phyloP scores from a whole-genome alignment of 2,888 invertebrate genomes.

The Trachelus iudaicus region DNA sequence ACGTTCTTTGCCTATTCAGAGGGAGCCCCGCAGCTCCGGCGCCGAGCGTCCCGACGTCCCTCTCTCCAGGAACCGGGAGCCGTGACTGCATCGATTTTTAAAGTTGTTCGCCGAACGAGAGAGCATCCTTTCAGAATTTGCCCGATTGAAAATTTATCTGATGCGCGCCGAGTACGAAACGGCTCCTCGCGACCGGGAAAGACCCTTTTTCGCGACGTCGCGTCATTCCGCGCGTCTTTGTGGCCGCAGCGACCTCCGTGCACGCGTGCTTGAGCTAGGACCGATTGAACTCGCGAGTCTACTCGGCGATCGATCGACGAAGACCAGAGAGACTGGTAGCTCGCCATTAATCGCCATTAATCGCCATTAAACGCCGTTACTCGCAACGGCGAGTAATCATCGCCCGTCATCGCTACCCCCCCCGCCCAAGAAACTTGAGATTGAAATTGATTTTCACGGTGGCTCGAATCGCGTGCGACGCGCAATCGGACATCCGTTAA shows the following conservation, averaged over 20 bases:
- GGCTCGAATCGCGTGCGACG: slow-evolving; percentile 3
- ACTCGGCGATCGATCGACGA: too few relatives aligned
- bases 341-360: too few relatives aligned
- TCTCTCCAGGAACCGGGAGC: slow-evolving; percentile 9
- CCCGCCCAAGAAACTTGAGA: too few relatives aligned
- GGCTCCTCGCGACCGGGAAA: slow-evolving; percentile 8
- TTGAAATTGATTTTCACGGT: neutral
- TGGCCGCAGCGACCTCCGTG: too few relatives aligned
- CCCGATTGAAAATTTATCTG: slow-evolving; percentile 62
- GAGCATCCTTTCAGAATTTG: slow-evolving; percentile 54
- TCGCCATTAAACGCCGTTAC: too few relatives aligned
- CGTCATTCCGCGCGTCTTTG: too few relatives aligned
- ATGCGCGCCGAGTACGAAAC: slow-evolving; percentile 53
- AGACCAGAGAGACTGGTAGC: too few relatives aligned
- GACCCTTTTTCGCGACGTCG: neutral
- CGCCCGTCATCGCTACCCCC: too few relatives aligned
- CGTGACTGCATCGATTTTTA: slow-evolving; percentile 55
- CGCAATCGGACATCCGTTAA: neutral
- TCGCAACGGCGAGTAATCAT: too few relatives aligned
- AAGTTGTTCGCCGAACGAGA: slow-evolving; percentile 42
- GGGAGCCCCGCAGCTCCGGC: slow-evolving; percentile 12
- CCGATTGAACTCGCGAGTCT: too few relatives aligned
- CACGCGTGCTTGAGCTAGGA: too few relatives aligned
- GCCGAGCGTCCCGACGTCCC: slow-evolving; percentile 19
- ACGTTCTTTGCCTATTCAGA: slow-evolving; percentile 40